Percentiles rank a stretch among this genome's conserved stretches.
These are phyloP conservation scores for Ondatra zibethicus DNA, from an alignment of 2,113 vertebrate genomes.

Conservation along the genomic window DNA sequence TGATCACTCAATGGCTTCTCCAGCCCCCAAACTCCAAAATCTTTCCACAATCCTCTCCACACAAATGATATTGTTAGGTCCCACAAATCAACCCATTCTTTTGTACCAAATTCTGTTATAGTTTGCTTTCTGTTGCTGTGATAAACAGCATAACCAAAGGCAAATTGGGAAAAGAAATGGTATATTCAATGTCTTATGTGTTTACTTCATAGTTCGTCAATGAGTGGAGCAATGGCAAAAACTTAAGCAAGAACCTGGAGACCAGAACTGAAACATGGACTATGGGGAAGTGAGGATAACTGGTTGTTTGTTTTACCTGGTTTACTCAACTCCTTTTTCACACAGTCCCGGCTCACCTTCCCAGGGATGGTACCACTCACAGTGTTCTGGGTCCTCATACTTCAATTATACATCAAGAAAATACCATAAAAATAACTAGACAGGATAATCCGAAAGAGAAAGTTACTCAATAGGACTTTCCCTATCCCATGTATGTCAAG, in stretches of 20 bases:
- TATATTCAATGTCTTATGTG: background rate
- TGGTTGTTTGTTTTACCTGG: background rate
- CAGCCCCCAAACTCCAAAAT: background rate
- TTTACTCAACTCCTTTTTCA: background rate
- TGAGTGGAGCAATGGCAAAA: too few species aligned
- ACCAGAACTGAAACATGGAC: background rate
- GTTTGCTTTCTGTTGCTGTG: background rate
- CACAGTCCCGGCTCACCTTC: background rate
- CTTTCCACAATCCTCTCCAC: background rate
- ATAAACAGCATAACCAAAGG: background rate
- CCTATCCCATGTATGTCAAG: background rate
- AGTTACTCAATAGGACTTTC: background rate
- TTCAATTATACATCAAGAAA: background rate
- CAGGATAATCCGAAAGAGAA: background rate
- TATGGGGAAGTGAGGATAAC: background rate
- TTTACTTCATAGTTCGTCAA: background rate
- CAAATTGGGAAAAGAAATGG: background rate
- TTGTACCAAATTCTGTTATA: background rate
- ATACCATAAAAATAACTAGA: background rate
- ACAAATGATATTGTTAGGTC: background rate
- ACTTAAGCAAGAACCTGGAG: background rate
- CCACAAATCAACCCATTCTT: background rate
- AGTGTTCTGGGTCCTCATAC: background rate
- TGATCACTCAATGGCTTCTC: background rate
- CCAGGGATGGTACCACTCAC: background rate